Evolutionary conservation across 2,113 vertebrate genomes (phyloP), one percentile per base, ranked within the genome.

Genomic region (Hydrochoerus hydrochaeris): DNA sequence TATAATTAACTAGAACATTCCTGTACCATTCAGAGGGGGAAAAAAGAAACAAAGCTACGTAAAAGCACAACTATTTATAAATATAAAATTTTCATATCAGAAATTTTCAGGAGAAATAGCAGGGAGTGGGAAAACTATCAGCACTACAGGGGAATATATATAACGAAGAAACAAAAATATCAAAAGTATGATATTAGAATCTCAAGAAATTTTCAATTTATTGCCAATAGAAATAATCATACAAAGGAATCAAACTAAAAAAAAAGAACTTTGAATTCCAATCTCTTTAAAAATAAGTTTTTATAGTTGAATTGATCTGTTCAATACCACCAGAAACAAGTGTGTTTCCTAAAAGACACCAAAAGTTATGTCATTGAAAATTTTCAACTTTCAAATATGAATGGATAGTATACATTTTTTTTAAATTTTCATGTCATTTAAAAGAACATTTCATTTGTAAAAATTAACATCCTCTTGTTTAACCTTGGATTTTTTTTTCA

Each of bases 401-500:
- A 54, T 87, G 19, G 67, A 54, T 63, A 57, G 9, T 67, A 38
- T 22, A 16, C 57, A 30, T 7, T 58, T 60, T 87, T 57, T 32
- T 38, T 14, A 90, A 95, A 78, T 95, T 90, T 87, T 78, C 22
- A 58, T 91, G 69, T 81, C 38, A 85, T 73, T 93, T 81, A 38
- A 81, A 89, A 67, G 94, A 89, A 41, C 17, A 91, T 57, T 49
- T 92, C 85, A 5, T 44, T 94, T 87, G 8, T 52, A 49, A 96
- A 95, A 94, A 20, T 57, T 88, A 89, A 75, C 12, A 71, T 49
- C 22, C 38, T 83, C 32, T 86, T 71, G 35, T 83, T 95, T 95
- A 90, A 95, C 65, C 52, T 97, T 95, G 62, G 28, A 46, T 87
- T 91, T 54, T 97, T 92, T 92, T 95, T 52, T 32, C 57, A 80